Percentiles rank a stretch among this genome's conserved stretches.
Conservation (phyloP, 1,140 invertebrate genomes). For the Ceratosolen fusciceps region DNA sequence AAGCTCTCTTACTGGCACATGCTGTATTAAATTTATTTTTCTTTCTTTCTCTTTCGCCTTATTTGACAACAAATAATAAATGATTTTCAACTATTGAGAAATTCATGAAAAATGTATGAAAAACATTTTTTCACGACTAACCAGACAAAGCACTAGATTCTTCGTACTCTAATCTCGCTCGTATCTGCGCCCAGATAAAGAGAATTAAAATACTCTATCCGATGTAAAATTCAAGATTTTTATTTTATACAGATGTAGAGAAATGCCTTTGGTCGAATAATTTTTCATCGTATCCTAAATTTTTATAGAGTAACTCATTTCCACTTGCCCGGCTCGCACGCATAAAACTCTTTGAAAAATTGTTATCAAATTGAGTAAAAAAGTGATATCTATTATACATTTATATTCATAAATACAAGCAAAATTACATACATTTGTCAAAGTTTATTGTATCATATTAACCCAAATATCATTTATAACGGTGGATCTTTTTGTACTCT, state of each 20-base stretch:
- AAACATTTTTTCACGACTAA: no score
- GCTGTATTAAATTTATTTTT: no score
- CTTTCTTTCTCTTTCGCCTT: no score
- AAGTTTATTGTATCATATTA: neutral
- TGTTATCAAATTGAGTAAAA: neutral
- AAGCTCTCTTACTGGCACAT: no score
- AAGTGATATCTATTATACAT: neutral
- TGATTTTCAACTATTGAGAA: no score
- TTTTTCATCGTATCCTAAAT: neutral
- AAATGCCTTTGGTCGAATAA: neutral
- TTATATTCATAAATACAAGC: neutral
- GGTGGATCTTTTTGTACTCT: no score
- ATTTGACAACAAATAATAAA: no score
- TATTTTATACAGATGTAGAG: neutral
- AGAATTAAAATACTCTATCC: neutral
- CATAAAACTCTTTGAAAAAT: no score
- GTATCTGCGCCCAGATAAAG: neutral
- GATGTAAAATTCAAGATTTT: neutral
- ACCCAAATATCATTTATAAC: neutral
- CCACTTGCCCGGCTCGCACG: neutral
- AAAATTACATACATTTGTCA: neutral
- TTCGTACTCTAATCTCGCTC: neutral
- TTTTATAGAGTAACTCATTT: neutral
- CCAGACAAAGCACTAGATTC: no score
- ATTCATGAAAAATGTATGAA: neutral